Evolutionary conservation across 2,888 invertebrate genomes (phyloP).

Genomic region (Geotrupes spiniger): DNA sequence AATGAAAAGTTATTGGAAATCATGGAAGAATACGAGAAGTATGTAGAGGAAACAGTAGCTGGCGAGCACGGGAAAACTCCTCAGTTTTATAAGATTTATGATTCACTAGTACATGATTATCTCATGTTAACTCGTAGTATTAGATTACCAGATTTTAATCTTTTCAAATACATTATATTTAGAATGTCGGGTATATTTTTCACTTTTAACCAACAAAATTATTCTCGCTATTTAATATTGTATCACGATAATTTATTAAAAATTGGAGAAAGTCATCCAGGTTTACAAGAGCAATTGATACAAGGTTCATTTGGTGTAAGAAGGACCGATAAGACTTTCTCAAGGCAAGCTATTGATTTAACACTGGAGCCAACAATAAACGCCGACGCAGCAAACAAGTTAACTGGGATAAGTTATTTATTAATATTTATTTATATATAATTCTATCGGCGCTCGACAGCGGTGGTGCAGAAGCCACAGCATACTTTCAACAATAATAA

Average conservation of each 20-base stretch:
- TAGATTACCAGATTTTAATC: no score
- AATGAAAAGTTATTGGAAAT: conserved; percentile 15
- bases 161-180: no score
- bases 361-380: conserved; percentile 35
- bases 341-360: conserved; percentile 31
- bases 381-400: no score
- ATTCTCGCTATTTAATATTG: conserved; percentile 11
- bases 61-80: conserved; percentile 30
- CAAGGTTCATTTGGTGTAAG: conserved; percentile 18
- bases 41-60: conserved; percentile 21
- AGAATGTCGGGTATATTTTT: neutral
- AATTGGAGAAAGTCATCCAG: neutral
- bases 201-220: conserved; percentile 11
- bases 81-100: conserved; percentile 34
- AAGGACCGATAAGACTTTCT: conserved; percentile 34
- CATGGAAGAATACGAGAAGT: conserved; percentile 27
- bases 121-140: no score
- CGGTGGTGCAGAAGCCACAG: conserved; percentile 38
- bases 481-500: no score
- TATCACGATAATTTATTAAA: conserved; percentile 18
- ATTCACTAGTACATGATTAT: no score
- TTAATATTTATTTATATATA: conserved; percentile 14
- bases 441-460: conserved; percentile 36
- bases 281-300: neutral
- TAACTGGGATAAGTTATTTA: no score